These are phyloP conservation scores for Delphinus delphis DNA, from an alignment of 2,113 vertebrate genomes.

Conservation along the genomic window DNA sequence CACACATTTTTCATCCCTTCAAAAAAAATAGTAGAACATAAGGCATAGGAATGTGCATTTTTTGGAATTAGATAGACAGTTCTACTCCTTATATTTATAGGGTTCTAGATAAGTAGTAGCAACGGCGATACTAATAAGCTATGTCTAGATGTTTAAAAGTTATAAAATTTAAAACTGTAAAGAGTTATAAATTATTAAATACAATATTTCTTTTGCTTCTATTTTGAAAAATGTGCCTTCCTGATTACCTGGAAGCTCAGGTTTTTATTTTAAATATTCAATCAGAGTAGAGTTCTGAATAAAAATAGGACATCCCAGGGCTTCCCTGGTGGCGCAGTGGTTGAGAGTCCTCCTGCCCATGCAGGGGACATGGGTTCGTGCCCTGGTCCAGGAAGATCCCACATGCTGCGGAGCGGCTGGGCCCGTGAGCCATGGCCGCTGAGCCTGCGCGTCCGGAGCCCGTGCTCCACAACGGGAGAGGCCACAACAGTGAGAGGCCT, in stretches of 20 bases:
- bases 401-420: too few relatives aligned
- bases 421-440: too few relatives aligned
- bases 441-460: too few relatives aligned
- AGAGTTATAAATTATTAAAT: not conserved
- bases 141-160: not conserved
- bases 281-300: not conserved
- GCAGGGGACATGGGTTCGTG: too few relatives aligned
- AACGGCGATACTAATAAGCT: not conserved
- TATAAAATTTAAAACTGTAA: not conserved
- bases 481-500: too few relatives aligned
- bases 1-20: not conserved
- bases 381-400: too few relatives aligned
- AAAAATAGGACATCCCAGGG: not conserved
- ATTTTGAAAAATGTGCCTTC: not conserved
- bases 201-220: not conserved
- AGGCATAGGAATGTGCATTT: not conserved
- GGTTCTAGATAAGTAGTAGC: not conserved
- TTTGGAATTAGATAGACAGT: not conserved
- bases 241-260: not conserved
- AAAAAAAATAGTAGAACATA: not conserved
- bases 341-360: too few relatives aligned
- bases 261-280: not conserved
- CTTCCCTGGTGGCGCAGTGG: too few relatives aligned
- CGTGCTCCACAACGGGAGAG: too few relatives aligned
- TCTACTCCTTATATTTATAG: rapidly evolving